Base-by-base conservation (phyloP, 2,797 vertebrate genomes). In the Schizopygopsis malacanthus region DNA sequence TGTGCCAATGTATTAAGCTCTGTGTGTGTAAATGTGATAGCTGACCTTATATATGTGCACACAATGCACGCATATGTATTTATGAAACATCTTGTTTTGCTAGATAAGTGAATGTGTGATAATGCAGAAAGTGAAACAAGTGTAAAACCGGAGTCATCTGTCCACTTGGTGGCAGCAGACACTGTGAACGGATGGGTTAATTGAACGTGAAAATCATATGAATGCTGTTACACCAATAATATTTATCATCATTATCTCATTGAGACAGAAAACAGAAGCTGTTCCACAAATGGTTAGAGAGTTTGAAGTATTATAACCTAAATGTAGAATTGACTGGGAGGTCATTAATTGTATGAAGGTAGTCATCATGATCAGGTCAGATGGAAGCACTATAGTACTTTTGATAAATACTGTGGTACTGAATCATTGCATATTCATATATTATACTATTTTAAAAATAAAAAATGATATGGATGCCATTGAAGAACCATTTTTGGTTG, bases 141-240 rank as follows among this genome's bases (percentile, higher is more conserved):
- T 52, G 13, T 10, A n/a, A 50, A 65, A 41, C 22, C 2, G 39
- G 18, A 79, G 28, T 72, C 41, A 37, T 18, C n/a, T 52, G 33
- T 50, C 86, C 92, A 75, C 84, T 87, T 87, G 93, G 89, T 65
- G 92, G 92, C 90, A 91, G 89, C 85, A 92, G 82, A 89, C 52
- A 37, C 45, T 81, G 54, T 52, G 47, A 88, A 83, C 28, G 63
- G 2, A 9, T 25, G 5, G 33, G 16, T 15, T 54, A 16, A 33
- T 33, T 75, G 45, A 75, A 56, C 50, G 33, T 39, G 12, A n/a
- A 16, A 54, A 54, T 37, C 12, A 79, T 25, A 25, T 6, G 4
- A 52, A 52, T 25, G 37, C 22, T 25, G 16, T 25, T 28, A 28
- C 16, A 43, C 25, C 39, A 61, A 16, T 43, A 45, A 79, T 79